These are phyloP conservation scores for Pteropus alecto DNA, from an alignment of 2,113 vertebrate species.

Conservation along the genomic window DNA sequence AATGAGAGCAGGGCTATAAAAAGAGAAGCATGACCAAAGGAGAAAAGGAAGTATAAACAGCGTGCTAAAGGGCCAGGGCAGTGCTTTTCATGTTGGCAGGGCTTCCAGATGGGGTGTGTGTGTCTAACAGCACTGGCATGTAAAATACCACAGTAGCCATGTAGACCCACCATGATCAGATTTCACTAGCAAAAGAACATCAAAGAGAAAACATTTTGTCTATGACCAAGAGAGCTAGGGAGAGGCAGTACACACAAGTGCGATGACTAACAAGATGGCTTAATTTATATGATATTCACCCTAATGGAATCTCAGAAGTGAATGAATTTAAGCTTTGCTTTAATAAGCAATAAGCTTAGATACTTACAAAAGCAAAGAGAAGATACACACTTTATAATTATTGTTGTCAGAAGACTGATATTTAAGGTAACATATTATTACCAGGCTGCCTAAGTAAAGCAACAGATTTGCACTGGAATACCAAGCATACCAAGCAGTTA, in stretches of 20 bases:
- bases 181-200: background rate
- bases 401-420: background rate
- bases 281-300: background rate
- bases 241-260: background rate
- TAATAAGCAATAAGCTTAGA: background rate
- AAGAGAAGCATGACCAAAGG: background rate
- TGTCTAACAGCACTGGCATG: background rate
- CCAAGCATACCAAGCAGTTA: background rate
- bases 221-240: background rate
- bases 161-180: background rate
- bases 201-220: background rate
- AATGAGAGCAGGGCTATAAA: background rate
- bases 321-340: background rate
- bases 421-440: background rate
- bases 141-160: background rate
- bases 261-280: background rate
- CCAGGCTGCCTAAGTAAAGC: background rate
- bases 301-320: background rate
- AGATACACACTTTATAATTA: background rate
- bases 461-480: background rate
- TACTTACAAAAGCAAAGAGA: background rate
- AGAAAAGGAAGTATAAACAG: background rate
- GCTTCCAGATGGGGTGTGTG: background rate
- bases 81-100: rapidly evolving
- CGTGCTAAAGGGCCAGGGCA: too few relatives aligned